These are phyloP conservation scores for Salmo trutta DNA, from an alignment of 2,797 vertebrate species.

Conservation along the genomic window DNA sequence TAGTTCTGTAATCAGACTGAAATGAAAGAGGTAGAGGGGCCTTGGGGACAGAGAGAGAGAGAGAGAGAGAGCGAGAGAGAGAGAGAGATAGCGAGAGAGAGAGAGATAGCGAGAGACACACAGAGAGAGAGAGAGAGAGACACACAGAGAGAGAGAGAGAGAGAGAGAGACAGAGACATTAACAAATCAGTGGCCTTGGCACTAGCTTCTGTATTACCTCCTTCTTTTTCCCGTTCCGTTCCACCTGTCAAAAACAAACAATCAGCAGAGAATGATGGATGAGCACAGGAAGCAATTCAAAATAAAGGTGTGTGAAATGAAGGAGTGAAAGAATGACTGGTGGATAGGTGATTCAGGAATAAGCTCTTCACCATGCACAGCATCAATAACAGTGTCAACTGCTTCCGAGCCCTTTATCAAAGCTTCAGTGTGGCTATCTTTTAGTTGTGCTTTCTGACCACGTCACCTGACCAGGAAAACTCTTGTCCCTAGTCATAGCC, in stretches of 20 bases:
- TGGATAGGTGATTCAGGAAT: neutral
- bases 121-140: slow-evolving; percentile 18
- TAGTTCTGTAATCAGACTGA: slow-evolving; percentile 64
- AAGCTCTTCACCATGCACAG: neutral
- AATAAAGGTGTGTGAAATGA: neutral
- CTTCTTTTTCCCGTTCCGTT: slow-evolving; percentile 36
- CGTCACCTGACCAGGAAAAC: neutral
- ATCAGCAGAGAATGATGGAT: slow-evolving; percentile 31
- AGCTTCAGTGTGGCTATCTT: neutral
- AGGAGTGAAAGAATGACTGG: neutral
- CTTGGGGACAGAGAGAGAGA: slow-evolving; percentile 33
- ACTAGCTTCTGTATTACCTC: slow-evolving; percentile 2
- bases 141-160: neutral
- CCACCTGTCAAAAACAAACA: slow-evolving; percentile 23
- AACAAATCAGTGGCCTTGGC: neutral
- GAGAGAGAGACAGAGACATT: neutral
- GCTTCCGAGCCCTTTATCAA: neutral
- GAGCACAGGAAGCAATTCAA: neutral
- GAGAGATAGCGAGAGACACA: slow-evolving; percentile 45
- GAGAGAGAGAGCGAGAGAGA: neutral
- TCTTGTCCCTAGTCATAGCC: too few species aligned
- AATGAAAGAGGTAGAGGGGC: slow-evolving; percentile 55
- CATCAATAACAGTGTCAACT: neutral
- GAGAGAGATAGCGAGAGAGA: neutral
- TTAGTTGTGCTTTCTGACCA: neutral